Evolutionary conservation across 2,113 vertebrate genomes (phyloP).

Genomic region (Tylochromis polylepis): DNA sequence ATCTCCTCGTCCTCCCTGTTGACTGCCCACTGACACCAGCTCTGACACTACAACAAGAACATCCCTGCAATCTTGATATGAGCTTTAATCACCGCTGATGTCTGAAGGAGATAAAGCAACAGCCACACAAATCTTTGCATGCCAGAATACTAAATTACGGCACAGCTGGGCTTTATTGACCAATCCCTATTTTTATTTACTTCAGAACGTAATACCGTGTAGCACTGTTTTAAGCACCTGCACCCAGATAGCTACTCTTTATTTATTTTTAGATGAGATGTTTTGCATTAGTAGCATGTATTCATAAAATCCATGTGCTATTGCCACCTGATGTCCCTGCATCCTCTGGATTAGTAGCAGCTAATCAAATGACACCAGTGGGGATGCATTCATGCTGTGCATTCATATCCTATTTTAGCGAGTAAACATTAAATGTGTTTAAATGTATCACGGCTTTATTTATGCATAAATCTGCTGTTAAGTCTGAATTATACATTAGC

Average conservation of each 20-base stretch:
- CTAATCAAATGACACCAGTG: conserved; percentile 26
- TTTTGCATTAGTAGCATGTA: background rate
- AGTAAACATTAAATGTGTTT: conserved; percentile 75
- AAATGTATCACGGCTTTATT: conserved; percentile 76
- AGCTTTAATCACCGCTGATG: conserved; percentile 1
- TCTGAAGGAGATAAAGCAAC: background rate
- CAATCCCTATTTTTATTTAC: background rate
- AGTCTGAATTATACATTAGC: conserved; percentile 78
- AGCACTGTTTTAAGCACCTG: background rate
- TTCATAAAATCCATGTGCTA: background rate
- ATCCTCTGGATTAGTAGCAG: conserved; percentile 8
- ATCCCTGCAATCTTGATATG: background rate
- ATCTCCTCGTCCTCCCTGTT: conserved; percentile 25
- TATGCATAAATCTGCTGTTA: conserved; percentile 81
- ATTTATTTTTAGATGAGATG: background rate
- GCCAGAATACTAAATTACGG: background rate
- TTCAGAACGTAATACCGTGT: background rate
- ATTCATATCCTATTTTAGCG: conserved; percentile 68
- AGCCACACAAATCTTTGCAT: background rate
- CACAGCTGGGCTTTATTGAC: background rate
- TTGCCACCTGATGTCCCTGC: background rate
- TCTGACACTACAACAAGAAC: background rate
- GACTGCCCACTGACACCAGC: conserved; percentile 40
- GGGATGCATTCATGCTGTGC: conserved; percentile 29
- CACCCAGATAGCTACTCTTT: background rate